Percentiles rank a stretch among this genome's conserved stretches.
Conservation (phyloP, 2,113 vertebrate species). For the Varanus salvator region DNA sequence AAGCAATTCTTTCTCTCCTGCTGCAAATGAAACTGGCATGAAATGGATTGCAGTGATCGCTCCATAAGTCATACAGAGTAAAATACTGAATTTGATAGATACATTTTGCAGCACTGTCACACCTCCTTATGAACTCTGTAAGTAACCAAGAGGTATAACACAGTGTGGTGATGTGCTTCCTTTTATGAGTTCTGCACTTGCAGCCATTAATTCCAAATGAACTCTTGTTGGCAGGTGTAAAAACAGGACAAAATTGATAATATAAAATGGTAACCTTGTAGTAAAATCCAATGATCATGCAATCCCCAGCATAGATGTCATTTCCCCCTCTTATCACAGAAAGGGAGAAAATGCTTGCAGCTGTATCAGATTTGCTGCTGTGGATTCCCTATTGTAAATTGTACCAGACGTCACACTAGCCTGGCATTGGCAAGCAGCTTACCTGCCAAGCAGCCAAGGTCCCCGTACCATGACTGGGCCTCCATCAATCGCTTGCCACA, state of each 20-base stretch:
- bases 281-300: conserved; percentile 53
- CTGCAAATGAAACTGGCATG: not conserved
- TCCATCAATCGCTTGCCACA: no score
- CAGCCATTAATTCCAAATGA: conserved; percentile 62
- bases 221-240: conserved; percentile 63
- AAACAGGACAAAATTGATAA: conserved; percentile 53
- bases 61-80: conserved; percentile 29
- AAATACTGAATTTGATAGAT: conserved; percentile 33
- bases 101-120: conserved; percentile 45
- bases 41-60: not conserved
- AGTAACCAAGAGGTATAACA: conserved; percentile 49
- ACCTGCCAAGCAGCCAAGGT: no score
- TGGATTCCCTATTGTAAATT: conserved; percentile 29
- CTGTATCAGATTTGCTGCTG: conserved; percentile 53
- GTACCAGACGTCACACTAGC: not conserved
- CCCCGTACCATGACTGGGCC: no score
- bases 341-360: conserved; percentile 49
- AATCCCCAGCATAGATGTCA: conserved; percentile 57
- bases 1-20: not conserved
- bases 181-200: conserved; percentile 51
- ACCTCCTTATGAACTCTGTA: conserved; percentile 49
- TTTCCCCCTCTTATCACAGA: conserved; percentile 50
- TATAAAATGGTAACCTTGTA: conserved; percentile 45
- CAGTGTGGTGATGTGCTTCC: conserved; percentile 32
- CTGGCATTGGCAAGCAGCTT: not conserved